Base-by-base conservation (phyloP, 2,797 vertebrate species). In the Lepilemur septentrionalis region DNA sequence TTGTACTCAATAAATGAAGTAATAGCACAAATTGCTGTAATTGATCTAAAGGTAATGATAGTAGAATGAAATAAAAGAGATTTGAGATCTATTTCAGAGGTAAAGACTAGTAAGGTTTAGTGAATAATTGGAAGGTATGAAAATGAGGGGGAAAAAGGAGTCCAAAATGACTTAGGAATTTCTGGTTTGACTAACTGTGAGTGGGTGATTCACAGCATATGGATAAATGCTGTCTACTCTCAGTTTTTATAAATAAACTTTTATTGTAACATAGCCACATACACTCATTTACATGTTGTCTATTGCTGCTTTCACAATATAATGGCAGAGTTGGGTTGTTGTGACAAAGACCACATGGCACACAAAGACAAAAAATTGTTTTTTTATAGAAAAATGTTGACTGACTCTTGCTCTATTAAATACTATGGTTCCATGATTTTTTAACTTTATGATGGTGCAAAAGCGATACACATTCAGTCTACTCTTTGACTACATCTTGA, bases 191-290 rank as follows among this genome's bases (percentile, higher is more conserved):
- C 28, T 67, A 35, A 83, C 38, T 91, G 1, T 57, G 30, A 89
- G 13, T 73, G 15, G 25, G 61, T 75, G 59, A 22, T 75, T 89
- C 46, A 55, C 15, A 80, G 57, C 13, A 25, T 18, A 75, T 6
- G 35, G 48, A 76, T 11, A 63, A 65, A 93, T 79, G 13, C 4
- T 52, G 32, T 75, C 38, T n/a, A 7, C 30, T 55, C n/a, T 32
- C 38, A 86, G 41, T n/a, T 81, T 76, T 84, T 72, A 23, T 86
- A 83, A 80, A 95, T 94, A 89, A 95, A 84, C 18, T 88, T 85
- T 84, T 92, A 82, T 70, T 97, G 63, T 30, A 93, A 93, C 57
- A 61, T 8, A 65, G 35, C 18, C 57, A 65, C 15, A 22, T 17
- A 32, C 18, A 55, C 69, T 94, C 28, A 80, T 89, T 91, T 88